These are phyloP conservation scores for Macrobrachium rosenbergii DNA, from an alignment of 1,140 invertebrate genomes.

Conservation along the genomic window DNA sequence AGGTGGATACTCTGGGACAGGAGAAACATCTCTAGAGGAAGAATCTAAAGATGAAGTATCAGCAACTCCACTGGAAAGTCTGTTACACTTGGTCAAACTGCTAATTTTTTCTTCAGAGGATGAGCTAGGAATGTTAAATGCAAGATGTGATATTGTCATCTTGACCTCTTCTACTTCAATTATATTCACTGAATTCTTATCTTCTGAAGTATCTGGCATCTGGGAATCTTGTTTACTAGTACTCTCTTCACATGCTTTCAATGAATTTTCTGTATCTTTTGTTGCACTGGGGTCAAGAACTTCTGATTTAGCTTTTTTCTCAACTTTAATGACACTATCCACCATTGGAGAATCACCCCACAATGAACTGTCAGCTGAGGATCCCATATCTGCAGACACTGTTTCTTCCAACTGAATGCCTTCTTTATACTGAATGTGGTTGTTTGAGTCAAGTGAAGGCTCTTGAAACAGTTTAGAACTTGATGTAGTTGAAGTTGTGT, in stretches of 20 bases:
- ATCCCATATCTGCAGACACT: conserved; percentile 31
- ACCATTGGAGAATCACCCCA: conserved; percentile 42
- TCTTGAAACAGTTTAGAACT: too few species aligned
- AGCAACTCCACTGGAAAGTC: not conserved
- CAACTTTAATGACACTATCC: conserved; percentile 48
- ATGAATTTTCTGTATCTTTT: not conserved
- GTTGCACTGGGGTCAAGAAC: conserved; percentile 3
- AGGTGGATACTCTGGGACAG: conserved; percentile 24
- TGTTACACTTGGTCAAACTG: not conserved
- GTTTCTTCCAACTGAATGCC: not conserved
- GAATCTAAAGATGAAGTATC: conserved; percentile 29
- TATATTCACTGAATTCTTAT: conserved; percentile 24
- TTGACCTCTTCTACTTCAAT: conserved; percentile 65
- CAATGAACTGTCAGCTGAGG: conserved; percentile 39
- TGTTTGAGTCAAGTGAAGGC: too few species aligned
- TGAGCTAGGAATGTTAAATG: conserved; percentile 55
- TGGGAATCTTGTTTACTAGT: not conserved
- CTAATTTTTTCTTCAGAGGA: not conserved
- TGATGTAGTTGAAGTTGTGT: conserved; percentile 10
- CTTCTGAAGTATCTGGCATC: not conserved
- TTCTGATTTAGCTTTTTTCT: not conserved
- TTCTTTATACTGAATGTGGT: too few species aligned
- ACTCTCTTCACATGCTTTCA: not conserved
- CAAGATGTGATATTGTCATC: conserved; percentile 60
- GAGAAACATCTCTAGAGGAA: conserved; percentile 24